Base-by-base conservation (phyloP, 2,113 vertebrate species). In the Percina caprodes region DNA sequence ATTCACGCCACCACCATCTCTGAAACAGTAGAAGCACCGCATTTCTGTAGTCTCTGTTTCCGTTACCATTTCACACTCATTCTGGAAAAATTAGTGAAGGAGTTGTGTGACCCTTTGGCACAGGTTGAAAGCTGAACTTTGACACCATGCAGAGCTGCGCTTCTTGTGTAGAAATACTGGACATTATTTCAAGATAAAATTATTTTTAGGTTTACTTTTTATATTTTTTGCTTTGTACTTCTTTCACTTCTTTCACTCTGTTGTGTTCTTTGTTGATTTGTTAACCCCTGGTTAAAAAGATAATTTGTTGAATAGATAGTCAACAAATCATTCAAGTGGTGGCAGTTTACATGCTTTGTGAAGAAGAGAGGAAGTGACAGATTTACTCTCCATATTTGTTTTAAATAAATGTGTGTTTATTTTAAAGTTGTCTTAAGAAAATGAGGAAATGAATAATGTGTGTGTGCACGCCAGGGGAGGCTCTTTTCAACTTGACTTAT, bases 321-420 rank as follows among this genome's bases (percentile, higher is more conserved):
- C 21, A 54, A n/a, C 11, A 54, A 55, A 79, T 73, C 5, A 49
- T 58, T 52, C 12, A 59, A 58, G 35, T 49, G 11, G 54, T 26
- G 11, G 18, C 10, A 39, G 16, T 62, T 80, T 23, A 23, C 42
- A 46, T 39, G 12, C 11, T 16, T 61, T 48, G 56, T 55, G 23
- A 30, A 75, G 75, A 69, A n/a, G 30, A 51, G 55, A 63, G 69
- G 23, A 60, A 71, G 56, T 26, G 24, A 52, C 2, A 15, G 16
- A 75, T 87, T 89, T 89, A 83, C 77, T 88, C 83, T 93, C 67
- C 46, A 11, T 84, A 80, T 88, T 90, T 91, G 79, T 86, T 89
- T 87, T 87, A 84, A 88, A 84, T 82, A 54, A 39, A 30, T 69
- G 45, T 69, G 56, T 77, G 55, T 73, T 87, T 91, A 77, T 85